Evolutionary conservation across 2,797 vertebrate species (phyloP).

Genomic region (Sylvilagus floridanus): DNA sequence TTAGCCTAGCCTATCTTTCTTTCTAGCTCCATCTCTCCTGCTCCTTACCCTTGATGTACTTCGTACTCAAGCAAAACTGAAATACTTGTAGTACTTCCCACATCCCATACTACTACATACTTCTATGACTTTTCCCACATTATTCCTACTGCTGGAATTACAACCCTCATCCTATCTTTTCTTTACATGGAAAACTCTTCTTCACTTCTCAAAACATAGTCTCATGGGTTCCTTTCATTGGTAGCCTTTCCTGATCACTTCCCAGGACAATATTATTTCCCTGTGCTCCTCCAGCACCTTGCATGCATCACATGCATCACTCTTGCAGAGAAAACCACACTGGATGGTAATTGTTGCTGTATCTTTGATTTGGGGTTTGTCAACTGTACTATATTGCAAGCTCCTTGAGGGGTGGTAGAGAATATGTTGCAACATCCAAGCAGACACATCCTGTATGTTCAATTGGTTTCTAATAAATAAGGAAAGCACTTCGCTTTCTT

Average conservation of each 20-base stretch:
- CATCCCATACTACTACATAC: neutral
- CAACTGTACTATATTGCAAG: constrained; percentile 7
- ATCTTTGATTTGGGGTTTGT: neutral
- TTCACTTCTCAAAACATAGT: constrained; percentile 6
- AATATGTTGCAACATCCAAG: neutral
- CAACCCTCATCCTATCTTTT: neutral
- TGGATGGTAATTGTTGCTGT: neutral
- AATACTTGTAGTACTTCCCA: neutral
- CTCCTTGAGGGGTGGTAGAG: neutral
- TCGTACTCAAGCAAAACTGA: neutral
- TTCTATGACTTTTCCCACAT: neutral
- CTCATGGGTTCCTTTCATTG: neutral
- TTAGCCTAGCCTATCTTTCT: neutral
- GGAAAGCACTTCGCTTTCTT: neutral
- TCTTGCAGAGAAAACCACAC: neutral
- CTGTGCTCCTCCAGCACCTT: neutral
- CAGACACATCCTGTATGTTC: neutral
- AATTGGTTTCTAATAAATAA: neutral
- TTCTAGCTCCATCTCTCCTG: neutral
- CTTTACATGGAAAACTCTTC: constrained; percentile 3
- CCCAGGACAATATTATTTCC: neutral
- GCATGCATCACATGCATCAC: neutral
- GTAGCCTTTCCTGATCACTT: neutral
- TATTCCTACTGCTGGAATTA: constrained; percentile 5
- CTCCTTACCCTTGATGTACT: neutral